A percentile compares a stretch with the other conserved stretches of the same genome.
phyloP scores from a whole-genome alignment of 2,888 invertebrate genomes.

The Acanthopleura granulata region DNA sequence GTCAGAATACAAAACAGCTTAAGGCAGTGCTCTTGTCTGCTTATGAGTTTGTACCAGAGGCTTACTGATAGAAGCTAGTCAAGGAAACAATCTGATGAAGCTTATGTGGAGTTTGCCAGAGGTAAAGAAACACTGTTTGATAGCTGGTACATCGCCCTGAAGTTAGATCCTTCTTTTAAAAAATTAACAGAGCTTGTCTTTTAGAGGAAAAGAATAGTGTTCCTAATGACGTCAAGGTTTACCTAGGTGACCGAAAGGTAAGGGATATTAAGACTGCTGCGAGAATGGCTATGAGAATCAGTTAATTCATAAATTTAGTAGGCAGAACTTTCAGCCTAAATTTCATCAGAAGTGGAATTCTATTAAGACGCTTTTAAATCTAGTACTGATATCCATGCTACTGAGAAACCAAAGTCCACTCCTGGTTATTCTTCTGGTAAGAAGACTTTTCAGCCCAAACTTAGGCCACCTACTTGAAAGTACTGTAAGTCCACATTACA shows the following conservation, averaged over 20 bases:
- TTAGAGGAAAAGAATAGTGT: not conserved
- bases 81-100: not conserved
- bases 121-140: no score
- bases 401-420: no score
- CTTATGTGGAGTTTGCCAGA: no score
- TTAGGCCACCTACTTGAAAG: no score
- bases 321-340: not conserved
- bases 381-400: no score
- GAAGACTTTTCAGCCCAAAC: no score
- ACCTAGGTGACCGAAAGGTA: not conserved
- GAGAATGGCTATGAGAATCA: not conserved
- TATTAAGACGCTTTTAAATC: not conserved
- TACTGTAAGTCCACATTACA: no score
- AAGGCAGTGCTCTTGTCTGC: conserved; percentile 18
- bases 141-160: no score
- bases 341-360: no score
- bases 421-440: no score
- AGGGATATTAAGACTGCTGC: not conserved
- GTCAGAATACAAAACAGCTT: conserved; percentile 20
- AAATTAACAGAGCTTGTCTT: not conserved
- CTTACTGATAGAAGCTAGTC: conserved; percentile 19
- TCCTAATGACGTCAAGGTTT: not conserved
- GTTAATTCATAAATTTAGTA: not conserved
- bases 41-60: conserved; percentile 28
- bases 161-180: conserved; percentile 12